phyloP scores from a whole-genome alignment of 2,888 invertebrate species.

The Xestobium rufovillosum region DNA sequence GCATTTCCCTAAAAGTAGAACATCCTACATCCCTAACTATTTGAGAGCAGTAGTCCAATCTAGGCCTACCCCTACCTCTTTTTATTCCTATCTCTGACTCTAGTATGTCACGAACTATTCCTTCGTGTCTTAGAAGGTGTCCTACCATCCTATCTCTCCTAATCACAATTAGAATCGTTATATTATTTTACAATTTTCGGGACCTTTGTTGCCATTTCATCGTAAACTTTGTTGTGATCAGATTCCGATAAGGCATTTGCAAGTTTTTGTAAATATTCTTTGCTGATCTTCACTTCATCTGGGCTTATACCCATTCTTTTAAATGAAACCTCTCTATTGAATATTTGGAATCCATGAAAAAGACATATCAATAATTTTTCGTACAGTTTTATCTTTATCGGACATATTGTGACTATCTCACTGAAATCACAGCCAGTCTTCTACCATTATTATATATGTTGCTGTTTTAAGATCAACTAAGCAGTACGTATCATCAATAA shows the following conservation, averaged over 20 bases:
- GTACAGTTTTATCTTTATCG: conserved; percentile 9
- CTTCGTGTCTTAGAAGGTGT: too few relatives aligned
- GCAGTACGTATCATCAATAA: conserved; percentile 13
- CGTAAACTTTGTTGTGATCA: conserved; percentile 7
- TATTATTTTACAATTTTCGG: conserved; percentile 5
- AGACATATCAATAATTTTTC: conserved; percentile 5
- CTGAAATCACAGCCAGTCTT: conserved; percentile 1
- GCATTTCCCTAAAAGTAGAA: too few relatives aligned
- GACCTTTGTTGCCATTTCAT: conserved; percentile 11
- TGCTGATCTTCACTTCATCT: conserved; percentile 9
- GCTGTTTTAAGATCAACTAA: conserved; percentile 10
- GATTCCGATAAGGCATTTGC: conserved; percentile 11
- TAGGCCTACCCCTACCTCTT: too few relatives aligned
- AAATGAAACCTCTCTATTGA: conserved; percentile 8
- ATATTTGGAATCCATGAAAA: conserved; percentile 11
- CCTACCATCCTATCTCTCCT: too few relatives aligned
- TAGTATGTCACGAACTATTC: too few relatives aligned
- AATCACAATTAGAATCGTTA: conserved; percentile 1
- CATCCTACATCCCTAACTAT: too few relatives aligned
- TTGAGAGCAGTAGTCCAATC: too few relatives aligned
- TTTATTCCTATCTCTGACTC: too few relatives aligned
- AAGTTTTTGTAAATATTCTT: conserved; percentile 11
- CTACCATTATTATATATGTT: not conserved
- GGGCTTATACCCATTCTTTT: conserved; percentile 6
- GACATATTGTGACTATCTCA: conserved; percentile 4